A percentile compares a stretch with the other conserved stretches of the same genome.
phyloP scores from a whole-genome alignment of 92 coral and sea anemone genomes.

The Blastomussa wellsi region DNA sequence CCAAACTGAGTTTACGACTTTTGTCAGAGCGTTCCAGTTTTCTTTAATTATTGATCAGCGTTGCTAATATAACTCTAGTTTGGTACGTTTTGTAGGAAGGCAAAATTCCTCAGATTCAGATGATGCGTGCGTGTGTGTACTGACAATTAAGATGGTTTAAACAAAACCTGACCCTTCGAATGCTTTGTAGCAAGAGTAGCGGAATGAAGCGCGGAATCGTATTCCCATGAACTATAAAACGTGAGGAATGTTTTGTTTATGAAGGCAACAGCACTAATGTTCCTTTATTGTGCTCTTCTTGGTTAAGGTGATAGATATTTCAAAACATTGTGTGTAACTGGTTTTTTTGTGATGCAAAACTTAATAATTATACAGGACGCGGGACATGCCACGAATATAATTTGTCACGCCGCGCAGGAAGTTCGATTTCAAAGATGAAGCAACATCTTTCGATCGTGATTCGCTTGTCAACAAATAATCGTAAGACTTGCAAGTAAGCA shows the following conservation, averaged over 20 bases:
- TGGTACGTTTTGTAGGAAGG: background rate
- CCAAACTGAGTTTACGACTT: slow-evolving; percentile 23
- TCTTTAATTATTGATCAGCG: background rate
- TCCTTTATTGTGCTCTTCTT: background rate
- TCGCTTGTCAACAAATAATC: background rate
- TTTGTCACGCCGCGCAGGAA: slow-evolving; percentile 5
- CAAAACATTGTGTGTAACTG: background rate
- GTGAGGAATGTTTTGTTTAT: background rate
- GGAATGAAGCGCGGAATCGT: slow-evolving; percentile 38
- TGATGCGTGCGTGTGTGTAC: background rate
- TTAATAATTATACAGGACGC: slow-evolving; percentile 5
- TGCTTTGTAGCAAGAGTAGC: slow-evolving; percentile 6
- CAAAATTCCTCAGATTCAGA: slow-evolving; percentile 46
- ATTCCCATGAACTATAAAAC: background rate
- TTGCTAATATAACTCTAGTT: too few relatives aligned
- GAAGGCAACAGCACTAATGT: background rate
- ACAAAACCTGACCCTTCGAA: background rate
- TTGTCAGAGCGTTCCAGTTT: background rate
- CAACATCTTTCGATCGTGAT: background rate
- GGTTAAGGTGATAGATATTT: background rate
- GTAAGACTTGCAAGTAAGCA: background rate
- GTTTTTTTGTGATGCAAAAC: slow-evolving; percentile 21
- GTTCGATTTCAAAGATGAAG: background rate
- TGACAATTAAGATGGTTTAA: background rate
- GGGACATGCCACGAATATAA: slow-evolving; percentile 11